Conservation (phyloP, 2,797 vertebrate species). For the Nyctibius grandis region DNA sequence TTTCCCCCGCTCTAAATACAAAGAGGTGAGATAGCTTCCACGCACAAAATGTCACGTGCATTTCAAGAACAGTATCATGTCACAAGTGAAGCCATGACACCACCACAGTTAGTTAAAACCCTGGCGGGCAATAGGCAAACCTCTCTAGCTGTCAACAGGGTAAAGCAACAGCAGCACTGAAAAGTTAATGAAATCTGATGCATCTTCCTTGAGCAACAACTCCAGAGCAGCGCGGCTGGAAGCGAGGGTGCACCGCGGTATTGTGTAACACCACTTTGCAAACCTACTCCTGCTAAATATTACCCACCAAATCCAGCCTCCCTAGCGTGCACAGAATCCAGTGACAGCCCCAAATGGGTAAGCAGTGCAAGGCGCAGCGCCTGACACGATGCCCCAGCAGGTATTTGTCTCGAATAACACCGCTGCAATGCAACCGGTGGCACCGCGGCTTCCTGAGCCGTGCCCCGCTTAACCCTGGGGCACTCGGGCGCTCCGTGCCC, state of each 20-base stretch:
- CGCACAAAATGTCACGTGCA: fast-evolving
- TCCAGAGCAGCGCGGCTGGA: fast-evolving
- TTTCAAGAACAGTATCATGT: not conserved
- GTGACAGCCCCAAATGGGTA: fast-evolving
- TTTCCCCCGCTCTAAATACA: not conserved
- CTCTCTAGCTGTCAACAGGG: not conserved
- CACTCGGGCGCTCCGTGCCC: fast-evolving
- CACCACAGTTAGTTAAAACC: not conserved
- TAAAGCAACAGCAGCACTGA: not conserved
- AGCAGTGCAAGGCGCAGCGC: not conserved
- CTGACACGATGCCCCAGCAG: fast-evolving
- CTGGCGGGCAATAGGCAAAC: fast-evolving
- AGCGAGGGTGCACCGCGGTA: fast-evolving
- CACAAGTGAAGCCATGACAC: not conserved
- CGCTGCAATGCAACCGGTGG: fast-evolving
- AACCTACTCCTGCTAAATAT: not conserved
- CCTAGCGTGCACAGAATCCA: not conserved
- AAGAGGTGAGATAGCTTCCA: not conserved
- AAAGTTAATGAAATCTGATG: not conserved
- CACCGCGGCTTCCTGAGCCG: not conserved
- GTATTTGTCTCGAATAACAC: not conserved
- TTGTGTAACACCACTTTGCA: not conserved
- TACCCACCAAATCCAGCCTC: not conserved
- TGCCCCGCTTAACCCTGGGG: not conserved
- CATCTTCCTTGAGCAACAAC: not conserved